A percentile compares a stretch with the other conserved stretches of the same genome.
Evolutionary conservation across 2,797 vertebrate species (phyloP).

Genomic region (Acestrorhynchus altus): DNA sequence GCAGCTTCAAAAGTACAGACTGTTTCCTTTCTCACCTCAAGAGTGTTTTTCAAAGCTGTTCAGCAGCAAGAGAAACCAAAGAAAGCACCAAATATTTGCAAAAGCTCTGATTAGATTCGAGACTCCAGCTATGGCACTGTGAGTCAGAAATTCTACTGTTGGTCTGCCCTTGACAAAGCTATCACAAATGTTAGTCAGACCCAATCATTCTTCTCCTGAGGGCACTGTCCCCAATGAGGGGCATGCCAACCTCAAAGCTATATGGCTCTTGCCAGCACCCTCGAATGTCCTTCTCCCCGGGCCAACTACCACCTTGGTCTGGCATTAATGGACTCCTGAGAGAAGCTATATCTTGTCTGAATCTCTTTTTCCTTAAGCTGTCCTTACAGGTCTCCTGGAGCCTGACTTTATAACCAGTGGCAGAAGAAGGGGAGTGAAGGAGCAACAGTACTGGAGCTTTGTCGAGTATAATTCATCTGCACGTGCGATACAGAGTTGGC

Average conservation of each 20-base stretch:
- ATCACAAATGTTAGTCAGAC: constrained; percentile 25
- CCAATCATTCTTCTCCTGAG: constrained; percentile 40
- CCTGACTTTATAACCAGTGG: constrained; percentile 22
- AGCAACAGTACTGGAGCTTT: constrained; percentile 40
- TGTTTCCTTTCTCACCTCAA: constrained; percentile 39
- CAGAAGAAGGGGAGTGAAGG: not conserved
- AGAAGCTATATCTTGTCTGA: constrained; percentile 20
- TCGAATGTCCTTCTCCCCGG: constrained; percentile 40
- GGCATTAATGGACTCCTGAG: constrained; percentile 25
- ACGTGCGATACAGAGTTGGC: constrained; percentile 1
- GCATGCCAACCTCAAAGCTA: constrained; percentile 36
- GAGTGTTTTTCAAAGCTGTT: constrained; percentile 42
- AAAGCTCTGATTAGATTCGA: constrained; percentile 45
- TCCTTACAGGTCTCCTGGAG: constrained; percentile 28
- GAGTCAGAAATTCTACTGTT: constrained; percentile 11
- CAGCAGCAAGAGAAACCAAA: constrained; percentile 13
- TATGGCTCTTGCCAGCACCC: constrained; percentile 26
- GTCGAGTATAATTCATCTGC: constrained; percentile 49
- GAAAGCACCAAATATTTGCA: constrained; percentile 6
- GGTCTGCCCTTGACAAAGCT: constrained; percentile 49
- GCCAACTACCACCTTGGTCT: constrained; percentile 32
- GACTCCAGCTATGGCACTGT: constrained; percentile 29
- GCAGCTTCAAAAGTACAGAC: constrained; percentile 32
- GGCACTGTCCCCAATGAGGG: constrained; percentile 29
- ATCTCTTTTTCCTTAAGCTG: constrained; percentile 7